Percentiles rank a stretch among this genome's conserved stretches.
Evolutionary conservation across 2,797 vertebrate genomes (phyloP).

Genomic region (Microctenopoma steveboyesi): DNA sequence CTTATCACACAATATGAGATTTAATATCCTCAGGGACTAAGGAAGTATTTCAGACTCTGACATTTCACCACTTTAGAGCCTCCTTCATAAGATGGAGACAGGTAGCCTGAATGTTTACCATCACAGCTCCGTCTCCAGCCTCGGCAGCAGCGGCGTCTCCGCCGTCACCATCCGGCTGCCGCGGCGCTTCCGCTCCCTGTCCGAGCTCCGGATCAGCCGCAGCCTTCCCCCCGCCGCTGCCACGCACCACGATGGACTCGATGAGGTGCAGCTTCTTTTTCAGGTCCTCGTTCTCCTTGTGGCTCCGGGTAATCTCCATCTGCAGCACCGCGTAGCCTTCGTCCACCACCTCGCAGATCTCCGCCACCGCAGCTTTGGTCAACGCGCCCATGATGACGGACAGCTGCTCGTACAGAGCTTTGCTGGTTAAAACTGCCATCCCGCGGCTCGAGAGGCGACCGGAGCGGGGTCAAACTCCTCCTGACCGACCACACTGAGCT

Average conservation of each 20-base stretch:
- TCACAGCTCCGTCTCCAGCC: background rate
- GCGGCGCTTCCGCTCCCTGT: constrained; percentile 8
- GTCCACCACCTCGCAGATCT: constrained; percentile 73
- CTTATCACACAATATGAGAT: no score
- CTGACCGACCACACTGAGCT: background rate
- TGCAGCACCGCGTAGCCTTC: constrained; percentile 71
- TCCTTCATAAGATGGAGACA: no score
- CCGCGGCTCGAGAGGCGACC: background rate
- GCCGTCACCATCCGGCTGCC: constrained; percentile 14
- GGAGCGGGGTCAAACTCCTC: background rate
- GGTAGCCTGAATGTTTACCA: background rate
- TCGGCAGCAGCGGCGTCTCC: constrained; percentile 6
- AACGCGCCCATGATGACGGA: constrained; percentile 69
- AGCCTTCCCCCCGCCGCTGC: background rate
- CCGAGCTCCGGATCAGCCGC: background rate
- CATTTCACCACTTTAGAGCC: no score
- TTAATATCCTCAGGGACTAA: no score
- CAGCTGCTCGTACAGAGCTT: constrained; percentile 64
- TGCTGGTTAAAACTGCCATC: constrained; percentile 43
- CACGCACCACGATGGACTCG: constrained; percentile 72
- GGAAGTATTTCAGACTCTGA: no score
- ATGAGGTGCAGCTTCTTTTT: constrained; percentile 75
- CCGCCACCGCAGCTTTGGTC: constrained; percentile 68
- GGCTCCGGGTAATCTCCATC: constrained; percentile 67
- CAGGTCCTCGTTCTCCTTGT: constrained; percentile 73